Evolutionary conservation across 2,797 vertebrate genomes (phyloP).

Genomic region (Malacoraja senta): DNA sequence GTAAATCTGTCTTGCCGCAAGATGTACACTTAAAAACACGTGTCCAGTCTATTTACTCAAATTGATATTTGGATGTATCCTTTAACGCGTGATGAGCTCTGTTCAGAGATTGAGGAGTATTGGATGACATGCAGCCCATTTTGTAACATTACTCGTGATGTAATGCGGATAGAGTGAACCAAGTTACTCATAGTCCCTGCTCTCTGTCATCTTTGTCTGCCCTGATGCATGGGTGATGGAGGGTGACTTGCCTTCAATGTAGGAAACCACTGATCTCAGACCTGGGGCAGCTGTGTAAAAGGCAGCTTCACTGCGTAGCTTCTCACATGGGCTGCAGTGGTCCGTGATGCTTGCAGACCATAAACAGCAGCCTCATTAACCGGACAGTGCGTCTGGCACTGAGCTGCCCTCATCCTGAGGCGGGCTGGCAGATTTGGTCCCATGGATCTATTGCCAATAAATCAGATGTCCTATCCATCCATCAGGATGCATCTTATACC

Average conservation of each 20-base stretch:
- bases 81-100: background rate
- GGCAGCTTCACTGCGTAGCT: background rate
- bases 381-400: too few species aligned
- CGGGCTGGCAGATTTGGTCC: too few species aligned
- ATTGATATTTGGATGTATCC: background rate
- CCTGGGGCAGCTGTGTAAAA: background rate
- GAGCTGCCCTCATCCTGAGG: too few species aligned
- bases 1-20: background rate
- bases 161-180: background rate
- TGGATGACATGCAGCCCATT: background rate
- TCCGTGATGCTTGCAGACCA: background rate
- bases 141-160: background rate
- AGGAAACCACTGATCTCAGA: background rate
- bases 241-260: background rate
- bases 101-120: background rate
- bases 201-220: background rate
- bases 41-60: background rate
- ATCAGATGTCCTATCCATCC: too few species aligned
- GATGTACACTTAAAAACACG: background rate
- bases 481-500: too few species aligned
- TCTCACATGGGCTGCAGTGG: background rate
- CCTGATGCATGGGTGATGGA: background rate
- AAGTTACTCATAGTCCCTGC: background rate
- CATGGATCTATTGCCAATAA: too few species aligned
- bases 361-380: background rate